Evolutionary conservation across 2,113 vertebrate species (phyloP).

Genomic region (Pandion haliaetus): DNA sequence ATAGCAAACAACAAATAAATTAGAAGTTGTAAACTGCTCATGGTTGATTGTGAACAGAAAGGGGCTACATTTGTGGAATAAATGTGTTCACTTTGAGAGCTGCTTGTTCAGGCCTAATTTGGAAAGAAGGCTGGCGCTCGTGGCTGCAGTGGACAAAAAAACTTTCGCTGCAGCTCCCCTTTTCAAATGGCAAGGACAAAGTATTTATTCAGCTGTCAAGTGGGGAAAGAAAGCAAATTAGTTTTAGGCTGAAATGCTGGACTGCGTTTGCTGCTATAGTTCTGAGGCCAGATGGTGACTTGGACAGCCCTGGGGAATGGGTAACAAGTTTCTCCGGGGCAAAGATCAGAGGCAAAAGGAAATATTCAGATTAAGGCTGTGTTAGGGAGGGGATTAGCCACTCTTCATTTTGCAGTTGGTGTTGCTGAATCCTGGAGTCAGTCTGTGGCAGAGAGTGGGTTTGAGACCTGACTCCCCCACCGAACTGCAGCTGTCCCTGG

Average conservation of each 20-base stretch:
- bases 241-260: constrained; percentile 40
- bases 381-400: not conserved
- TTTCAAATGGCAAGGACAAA: constrained; percentile 49
- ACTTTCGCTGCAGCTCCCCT: not conserved
- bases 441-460: not conserved
- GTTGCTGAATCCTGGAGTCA: not conserved
- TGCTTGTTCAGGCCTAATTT: constrained; percentile 42
- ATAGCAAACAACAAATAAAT: constrained; percentile 12
- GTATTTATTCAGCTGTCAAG: constrained; percentile 70
- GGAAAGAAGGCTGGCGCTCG: constrained; percentile 9
- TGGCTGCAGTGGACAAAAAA: constrained; percentile 34
- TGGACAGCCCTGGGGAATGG: not conserved
- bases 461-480: not conserved
- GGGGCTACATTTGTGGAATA: constrained; percentile 24
- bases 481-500: not conserved
- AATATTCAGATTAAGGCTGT: constrained; percentile 10
- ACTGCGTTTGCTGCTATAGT: constrained; percentile 1
- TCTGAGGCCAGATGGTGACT: constrained; percentile 45
- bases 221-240: constrained; percentile 63
- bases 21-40: not conserved
- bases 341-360: constrained; percentile 48
- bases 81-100: not conserved
- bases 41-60: constrained; percentile 14
- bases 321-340: constrained; percentile 12
- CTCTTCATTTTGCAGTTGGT: not conserved